Percentiles rank a stretch among this genome's conserved stretches.
Evolutionary conservation across 2,113 vertebrate species (phyloP).

Genomic region (Elgaria multicarinata): DNA sequence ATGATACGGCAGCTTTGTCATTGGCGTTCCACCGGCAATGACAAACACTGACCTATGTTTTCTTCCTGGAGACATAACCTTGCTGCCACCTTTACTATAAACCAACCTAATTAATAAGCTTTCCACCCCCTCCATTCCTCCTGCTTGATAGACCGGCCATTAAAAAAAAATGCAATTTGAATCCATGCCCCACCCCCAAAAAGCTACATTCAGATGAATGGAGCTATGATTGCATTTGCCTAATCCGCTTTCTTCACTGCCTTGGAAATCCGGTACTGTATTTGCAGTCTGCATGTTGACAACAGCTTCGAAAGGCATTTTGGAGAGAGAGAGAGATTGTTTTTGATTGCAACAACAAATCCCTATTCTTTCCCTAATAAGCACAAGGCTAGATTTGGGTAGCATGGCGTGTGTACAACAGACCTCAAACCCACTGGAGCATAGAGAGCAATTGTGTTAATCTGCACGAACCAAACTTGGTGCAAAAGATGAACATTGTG

Average conservation of each 20-base stretch:
- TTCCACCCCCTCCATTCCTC: background rate
- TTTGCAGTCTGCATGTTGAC: background rate
- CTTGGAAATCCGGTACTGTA: background rate
- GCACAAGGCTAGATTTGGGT: background rate
- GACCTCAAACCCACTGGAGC: accelerated
- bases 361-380: constrained; percentile 20
- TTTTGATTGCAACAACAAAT: constrained; percentile 2
- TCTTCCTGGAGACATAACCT: background rate
- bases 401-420: background rate
- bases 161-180: background rate
- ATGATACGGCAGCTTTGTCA: background rate
- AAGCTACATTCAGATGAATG: background rate
- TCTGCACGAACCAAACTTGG: accelerated
- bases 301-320: background rate
- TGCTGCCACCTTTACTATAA: background rate
- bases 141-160: background rate
- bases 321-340: background rate
- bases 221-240: constrained; percentile 15
- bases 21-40: background rate
- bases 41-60: background rate
- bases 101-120: background rate
- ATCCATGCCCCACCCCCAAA: background rate
- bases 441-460: constrained; percentile 4
- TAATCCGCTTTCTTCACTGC: background rate
- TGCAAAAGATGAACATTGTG: background rate